Evolutionary conservation across 2,797 vertebrate species (phyloP), one percentile per base, ranked within the genome.

Genomic region (Enteromius unitaeniatus): DNA sequence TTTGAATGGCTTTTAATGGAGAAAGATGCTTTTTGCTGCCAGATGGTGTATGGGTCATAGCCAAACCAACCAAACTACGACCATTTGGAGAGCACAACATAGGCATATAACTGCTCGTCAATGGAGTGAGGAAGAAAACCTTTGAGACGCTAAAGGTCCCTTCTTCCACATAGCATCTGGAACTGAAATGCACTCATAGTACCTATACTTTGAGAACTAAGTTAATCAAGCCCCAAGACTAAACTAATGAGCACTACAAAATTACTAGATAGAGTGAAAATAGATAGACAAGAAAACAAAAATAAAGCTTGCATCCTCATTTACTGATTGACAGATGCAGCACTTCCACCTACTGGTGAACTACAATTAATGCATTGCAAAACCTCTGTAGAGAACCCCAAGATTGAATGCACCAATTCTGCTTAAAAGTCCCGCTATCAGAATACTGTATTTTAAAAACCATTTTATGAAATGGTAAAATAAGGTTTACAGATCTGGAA

Each of bases 271-370:
- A 53, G 15, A 11, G 6, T 2, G 34, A 1, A 3, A 11, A n/a
- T n/a, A n/a, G n/a, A n/a, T 28, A 28, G 28, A 28, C 28, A 47
- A 13, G 8, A 8, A 6, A 42, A 11, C 0, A 14, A 49, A 13
- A 15, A 8, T 2, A 42, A 11, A 3, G 7, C 3, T 13, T n/a
- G 13, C 0, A 53, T 3, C 31, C 49, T 23, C 14, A 28, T 28
- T 49, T 28, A 2, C 11, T 42, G 14, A 65, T 23, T n/a, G 0
- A 40, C 47, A 10, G 31, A 49, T 47, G 17, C 58, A 21, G 45
- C 65, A 74, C 40, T 40, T n/a, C 83, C 79, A 87, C 53, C 86
- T 87, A 75, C 75, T 82, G 86, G 83, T 70, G 34, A 76, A 65
- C 0, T 6, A 19, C 42, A 81, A 34, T 14, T 14, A 37, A 4